phyloP scores from a whole-genome alignment of 2,113 vertebrate species.

The Campylomormyrus numenius region DNA sequence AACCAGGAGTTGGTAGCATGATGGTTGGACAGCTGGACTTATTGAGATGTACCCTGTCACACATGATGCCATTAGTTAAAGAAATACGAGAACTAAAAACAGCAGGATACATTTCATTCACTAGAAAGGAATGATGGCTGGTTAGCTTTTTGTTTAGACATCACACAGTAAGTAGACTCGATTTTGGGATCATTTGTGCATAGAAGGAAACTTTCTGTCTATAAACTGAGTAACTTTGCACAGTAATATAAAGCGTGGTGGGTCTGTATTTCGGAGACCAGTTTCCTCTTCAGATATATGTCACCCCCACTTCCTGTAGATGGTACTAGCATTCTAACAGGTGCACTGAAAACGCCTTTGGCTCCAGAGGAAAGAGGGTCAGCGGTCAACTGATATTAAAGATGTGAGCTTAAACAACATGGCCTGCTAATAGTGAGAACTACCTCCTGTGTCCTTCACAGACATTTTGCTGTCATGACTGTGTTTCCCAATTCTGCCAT shows the following conservation, averaged over 20 bases:
- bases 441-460: not conserved
- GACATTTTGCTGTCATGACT: not conserved
- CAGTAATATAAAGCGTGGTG: not conserved
- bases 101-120: not conserved
- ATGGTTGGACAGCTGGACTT: not conserved
- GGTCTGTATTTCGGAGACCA: not conserved
- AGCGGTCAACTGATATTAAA: not conserved
- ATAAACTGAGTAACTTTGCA: not conserved
- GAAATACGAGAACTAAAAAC: not conserved
- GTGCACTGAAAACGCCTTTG: not conserved
- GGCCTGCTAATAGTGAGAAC: not conserved
- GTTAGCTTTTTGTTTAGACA: not conserved
- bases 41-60: not conserved
- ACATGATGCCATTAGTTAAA: not conserved
- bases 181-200: not conserved
- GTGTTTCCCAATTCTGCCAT: not conserved
- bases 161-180: not conserved
- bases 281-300: not conserved
- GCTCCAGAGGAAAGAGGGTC: not conserved
- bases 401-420: not conserved
- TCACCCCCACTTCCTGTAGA: not conserved
- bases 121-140: not conserved
- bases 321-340: not conserved
- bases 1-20: not conserved
- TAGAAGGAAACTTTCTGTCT: not conserved